Base-by-base conservation (phyloP, 2,113 vertebrate species). In the Syngnathoides biaculeatus region DNA sequence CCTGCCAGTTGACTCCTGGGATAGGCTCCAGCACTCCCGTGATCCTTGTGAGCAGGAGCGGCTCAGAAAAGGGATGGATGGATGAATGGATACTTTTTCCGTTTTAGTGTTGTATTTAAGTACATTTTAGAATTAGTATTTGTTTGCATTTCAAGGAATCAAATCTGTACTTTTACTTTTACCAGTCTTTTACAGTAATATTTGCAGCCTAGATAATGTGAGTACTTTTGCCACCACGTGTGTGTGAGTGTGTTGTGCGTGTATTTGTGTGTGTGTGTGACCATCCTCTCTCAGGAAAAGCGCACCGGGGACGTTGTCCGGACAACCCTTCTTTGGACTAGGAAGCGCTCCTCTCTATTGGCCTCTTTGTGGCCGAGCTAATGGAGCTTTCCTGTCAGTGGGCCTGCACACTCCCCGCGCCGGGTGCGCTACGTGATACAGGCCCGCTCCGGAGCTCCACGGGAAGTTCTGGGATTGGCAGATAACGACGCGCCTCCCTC, bases 391-490 rank as follows among this genome's bases (percentile, higher is more conserved):
- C 94, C 94, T 94, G 91, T 93, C 86, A 90, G 94, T 91, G 85
- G 71, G 74, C 88, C 89, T n/a, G 89, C 86, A 72, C 50, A 0
- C 67, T 78, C 86, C 90, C 78, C 73, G 73, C 81, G 73, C 76
- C 20, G 72, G 77, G 82, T 89, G 84, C 87, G 85, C 87, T 91
- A 79, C 59, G 80, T 85, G 92, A 93, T 92, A 92, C 52, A 79
- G 86, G 76, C 87, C 84, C 86, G 89, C 92, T 94, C 92, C 84
- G 87, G 90, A 78, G 92, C 91, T 91, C 92, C 90, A 83, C 84
- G 89, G 94, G 94, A 96, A 96, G 93, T 94, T 93, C 94, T 96
- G 95, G 87, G 92, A 94, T 92, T 83, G 77, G 89, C 75, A 94
- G 96, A 98, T 98, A 98, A 96, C 88, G 55, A 74, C 65, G 72